Evolutionary conservation across 2,113 vertebrate species (phyloP), one percentile per base, ranked within the genome.

Genomic region (Macheiramphus alcinus): DNA sequence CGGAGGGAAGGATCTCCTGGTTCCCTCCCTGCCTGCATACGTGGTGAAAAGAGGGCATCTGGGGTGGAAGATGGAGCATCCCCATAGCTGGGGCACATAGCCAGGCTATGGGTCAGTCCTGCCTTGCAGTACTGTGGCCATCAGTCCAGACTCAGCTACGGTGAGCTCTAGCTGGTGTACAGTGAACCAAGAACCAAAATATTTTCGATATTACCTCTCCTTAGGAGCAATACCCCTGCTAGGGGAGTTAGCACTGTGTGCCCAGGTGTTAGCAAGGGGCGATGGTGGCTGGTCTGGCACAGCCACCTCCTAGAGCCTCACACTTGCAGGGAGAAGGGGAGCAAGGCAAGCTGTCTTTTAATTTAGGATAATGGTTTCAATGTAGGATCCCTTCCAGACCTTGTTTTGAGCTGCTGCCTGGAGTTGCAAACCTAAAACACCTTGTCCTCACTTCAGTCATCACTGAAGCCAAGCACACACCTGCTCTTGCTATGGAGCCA

Each of bases 151-250:
- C 52, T 59, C 7, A 4, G 56, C 76, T 71, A 3, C 3, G 0
- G 18, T 6, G 26, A 22, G 16, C 65, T 56, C 34, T 25, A 19
- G 38, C 19, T 42, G 43, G n/a, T 23, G 19, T 27, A 13, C 12
- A 27, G 38, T 15, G 31, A 78, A 21, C 15, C 14, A 16, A 43
- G 34, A 43, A 11, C 11, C 17, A 32, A 66, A 52, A 11, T 17
- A 7, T 6, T 75, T 52, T n/a, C 1, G 0, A 3, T 67, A 5
- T n/a, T 83, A 3, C 4, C 6, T n/a, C 36, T 80, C 5, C 17
- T 73, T 32, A 13, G 48, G 62, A 91, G 67, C 25, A 23, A 1
- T 20, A 9, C 7, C 13, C 7, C 43, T 82, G 52, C 66, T 36
- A 13, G 43, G 4, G 7, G 38, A 48, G 66, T 10, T 36, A 21